These are phyloP conservation scores for Temnothorax nylanderi DNA, from an alignment of 1,140 invertebrate species.

Conservation along the genomic window DNA sequence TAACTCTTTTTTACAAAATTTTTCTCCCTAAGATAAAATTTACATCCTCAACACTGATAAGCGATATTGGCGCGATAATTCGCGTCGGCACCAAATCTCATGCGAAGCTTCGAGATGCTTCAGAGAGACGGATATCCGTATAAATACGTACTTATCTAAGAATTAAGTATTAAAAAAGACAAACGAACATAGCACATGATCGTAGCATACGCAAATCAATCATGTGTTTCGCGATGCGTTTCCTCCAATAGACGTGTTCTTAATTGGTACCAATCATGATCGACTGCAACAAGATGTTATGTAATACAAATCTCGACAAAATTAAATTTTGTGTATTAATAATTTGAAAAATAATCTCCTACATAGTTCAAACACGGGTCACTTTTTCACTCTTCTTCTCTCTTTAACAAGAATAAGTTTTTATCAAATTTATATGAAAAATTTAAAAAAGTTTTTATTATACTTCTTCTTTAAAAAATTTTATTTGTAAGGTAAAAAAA, in stretches of 20 bases:
- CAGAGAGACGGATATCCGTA: constrained; percentile 24
- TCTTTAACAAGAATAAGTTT: neutral
- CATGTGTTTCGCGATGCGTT: neutral
- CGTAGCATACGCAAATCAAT: constrained; percentile 19
- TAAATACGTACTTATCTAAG: constrained; percentile 29
- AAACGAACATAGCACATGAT: neutral
- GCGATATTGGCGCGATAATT: constrained; percentile 54
- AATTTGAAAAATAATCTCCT: neutral
- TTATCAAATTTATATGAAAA: neutral
- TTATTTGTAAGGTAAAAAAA: neutral
- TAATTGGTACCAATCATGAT: constrained; percentile 38
- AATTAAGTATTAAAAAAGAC: constrained; percentile 45
- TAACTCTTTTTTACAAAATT: constrained; percentile 54
- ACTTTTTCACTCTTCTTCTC: neutral
- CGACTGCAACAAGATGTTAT: neutral
- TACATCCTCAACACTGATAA: constrained; percentile 55
- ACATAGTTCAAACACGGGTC: neutral
- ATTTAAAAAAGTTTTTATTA: neutral
- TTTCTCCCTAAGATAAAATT: constrained; percentile 40
- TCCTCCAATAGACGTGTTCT: neutral
- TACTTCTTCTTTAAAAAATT: neutral
- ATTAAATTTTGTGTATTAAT: neutral
- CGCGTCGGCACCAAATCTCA: constrained; percentile 55
- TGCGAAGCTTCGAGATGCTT: constrained; percentile 40
- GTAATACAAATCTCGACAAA: neutral